phyloP scores from a whole-genome alignment of 1,140 invertebrate genomes.

The Drosophila lowei region DNA sequence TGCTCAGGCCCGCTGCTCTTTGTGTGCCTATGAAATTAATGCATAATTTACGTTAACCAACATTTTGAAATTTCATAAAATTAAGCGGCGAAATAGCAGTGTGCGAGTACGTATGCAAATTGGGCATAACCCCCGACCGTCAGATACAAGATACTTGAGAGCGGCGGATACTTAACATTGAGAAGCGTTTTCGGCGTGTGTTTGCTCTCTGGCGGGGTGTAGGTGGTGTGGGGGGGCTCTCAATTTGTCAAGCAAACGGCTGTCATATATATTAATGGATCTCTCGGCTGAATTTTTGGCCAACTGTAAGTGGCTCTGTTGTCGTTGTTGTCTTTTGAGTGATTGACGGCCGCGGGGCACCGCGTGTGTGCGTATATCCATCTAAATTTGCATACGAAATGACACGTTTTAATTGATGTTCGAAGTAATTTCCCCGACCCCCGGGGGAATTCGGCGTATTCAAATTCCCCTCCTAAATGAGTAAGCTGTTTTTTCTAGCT shows the following conservation, averaged over 20 bases:
- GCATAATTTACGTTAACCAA: conserved; percentile 28
- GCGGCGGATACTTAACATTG: conserved; percentile 33
- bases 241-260: conserved; percentile 50
- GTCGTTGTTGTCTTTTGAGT: conserved; percentile 56
- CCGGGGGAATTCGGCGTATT: background rate
- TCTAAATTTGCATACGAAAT: conserved; percentile 51
- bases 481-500: no score
- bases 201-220: conserved; percentile 28
- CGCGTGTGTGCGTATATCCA: conserved; percentile 41
- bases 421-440: conserved; percentile 3
- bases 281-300: conserved; percentile 4
- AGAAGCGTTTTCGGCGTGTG: conserved; percentile 41
- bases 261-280: conserved; percentile 48
- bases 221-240: conserved; percentile 5
- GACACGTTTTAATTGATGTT: conserved; percentile 31
- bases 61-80: conserved; percentile 34
- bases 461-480: no score
- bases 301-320: conserved; percentile 44
- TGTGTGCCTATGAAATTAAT: conserved; percentile 32
- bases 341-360: conserved; percentile 51
- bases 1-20: no score
- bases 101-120: conserved; percentile 51
- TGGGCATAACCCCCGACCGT: conserved; percentile 6
- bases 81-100: conserved; percentile 12
- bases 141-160: background rate